A percentile compares a stretch with the other conserved stretches of the same genome.
Conservation (phyloP, 2,888 invertebrate genomes). For the Aquatica leii region DNA sequence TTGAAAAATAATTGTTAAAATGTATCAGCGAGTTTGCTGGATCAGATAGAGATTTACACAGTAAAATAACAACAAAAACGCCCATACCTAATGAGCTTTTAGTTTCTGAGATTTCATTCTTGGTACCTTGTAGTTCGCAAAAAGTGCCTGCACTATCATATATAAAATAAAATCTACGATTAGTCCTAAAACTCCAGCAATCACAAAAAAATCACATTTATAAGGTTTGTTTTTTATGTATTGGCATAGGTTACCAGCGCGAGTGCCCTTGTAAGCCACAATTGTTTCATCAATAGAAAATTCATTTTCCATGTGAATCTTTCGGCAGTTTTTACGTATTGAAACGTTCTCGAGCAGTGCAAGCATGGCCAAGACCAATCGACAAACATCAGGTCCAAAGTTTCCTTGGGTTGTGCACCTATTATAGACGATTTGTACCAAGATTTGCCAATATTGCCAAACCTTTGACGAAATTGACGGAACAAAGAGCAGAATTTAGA, state of each 20-base stretch:
- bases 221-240: conserved; percentile 18
- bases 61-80: conserved; percentile 1
- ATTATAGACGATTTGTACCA: too few relatives aligned
- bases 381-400: too few relatives aligned
- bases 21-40: neutral
- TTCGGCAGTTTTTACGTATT: conserved; percentile 13
- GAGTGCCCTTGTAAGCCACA: conserved; percentile 19
- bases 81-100: conserved; percentile 1
- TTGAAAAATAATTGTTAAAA: conserved; percentile 9
- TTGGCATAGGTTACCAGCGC: conserved; percentile 18
- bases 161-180: conserved; percentile 12
- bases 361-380: too few relatives aligned
- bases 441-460: too few relatives aligned
- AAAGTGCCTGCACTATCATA: neutral
- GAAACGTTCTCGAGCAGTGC: too few relatives aligned
- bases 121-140: neutral
- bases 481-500: too few relatives aligned
- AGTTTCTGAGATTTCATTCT: neutral
- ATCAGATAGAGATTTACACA: conserved; percentile 10
- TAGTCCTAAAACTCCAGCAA: conserved; percentile 10
- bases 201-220: conserved; percentile 20
- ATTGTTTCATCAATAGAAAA: conserved; percentile 20
- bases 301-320: neutral
- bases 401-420: too few relatives aligned
- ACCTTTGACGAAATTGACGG: too few relatives aligned